Percentiles rank a stretch among this genome's conserved stretches.
Conservation (phyloP, 2,888 invertebrate species). For the Steinernema carpocapsae region DNA sequence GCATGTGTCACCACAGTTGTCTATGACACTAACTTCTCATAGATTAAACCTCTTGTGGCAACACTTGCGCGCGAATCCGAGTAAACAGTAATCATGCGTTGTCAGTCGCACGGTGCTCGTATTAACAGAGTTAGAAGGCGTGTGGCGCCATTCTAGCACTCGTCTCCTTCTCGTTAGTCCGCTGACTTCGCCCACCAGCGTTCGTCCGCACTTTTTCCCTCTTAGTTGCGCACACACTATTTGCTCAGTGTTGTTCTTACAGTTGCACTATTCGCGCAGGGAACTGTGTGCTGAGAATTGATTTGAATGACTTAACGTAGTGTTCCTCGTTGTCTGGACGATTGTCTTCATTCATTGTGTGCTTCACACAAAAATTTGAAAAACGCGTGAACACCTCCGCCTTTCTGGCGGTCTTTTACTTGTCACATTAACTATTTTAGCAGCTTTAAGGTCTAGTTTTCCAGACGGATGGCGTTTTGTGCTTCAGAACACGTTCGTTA, state of each 20-base stretch:
- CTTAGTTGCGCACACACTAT: conserved; percentile 28
- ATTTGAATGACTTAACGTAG: conserved; percentile 25
- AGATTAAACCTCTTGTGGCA: neutral
- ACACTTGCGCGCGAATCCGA: neutral
- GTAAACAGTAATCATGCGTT: conserved; percentile 33
- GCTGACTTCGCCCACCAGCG: neutral
- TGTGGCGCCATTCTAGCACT: conserved; percentile 9
- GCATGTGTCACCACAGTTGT: no score
- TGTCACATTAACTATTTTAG: no score
- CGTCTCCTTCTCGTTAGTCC: neutral
- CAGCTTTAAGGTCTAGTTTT: no score
- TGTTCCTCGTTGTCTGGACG: neutral
- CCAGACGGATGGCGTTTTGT: no score
- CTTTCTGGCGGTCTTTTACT: no score
- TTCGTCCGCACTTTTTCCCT: neutral
- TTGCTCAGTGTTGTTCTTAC: conserved; percentile 34
- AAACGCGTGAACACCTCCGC: no score
- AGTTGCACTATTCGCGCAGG: conserved; percentile 23
- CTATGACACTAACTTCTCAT: no score
- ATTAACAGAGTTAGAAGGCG: neutral
- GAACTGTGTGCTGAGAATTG: no score
- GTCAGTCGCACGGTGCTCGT: neutral
- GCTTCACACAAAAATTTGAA: no score
- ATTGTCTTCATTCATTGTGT: neutral
- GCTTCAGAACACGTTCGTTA: no score